phyloP scores from a whole-genome alignment of 2,888 invertebrate species.

The Phytoseiulus persimilis region DNA sequence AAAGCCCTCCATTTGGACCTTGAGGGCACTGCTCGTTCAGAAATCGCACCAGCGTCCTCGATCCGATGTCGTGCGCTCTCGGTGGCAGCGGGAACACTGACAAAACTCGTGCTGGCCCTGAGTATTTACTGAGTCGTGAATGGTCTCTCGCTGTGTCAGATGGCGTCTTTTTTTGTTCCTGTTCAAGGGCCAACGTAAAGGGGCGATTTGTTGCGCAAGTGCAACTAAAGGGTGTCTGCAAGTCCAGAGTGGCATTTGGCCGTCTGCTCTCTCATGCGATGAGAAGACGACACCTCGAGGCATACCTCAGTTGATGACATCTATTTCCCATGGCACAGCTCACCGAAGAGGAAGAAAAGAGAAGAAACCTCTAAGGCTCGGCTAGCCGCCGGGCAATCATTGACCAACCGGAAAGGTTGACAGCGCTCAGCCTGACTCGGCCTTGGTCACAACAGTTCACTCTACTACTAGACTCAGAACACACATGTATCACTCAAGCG shows the following conservation, averaged over 20 bases:
- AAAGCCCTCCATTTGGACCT: too few species aligned
- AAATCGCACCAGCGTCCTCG: too few species aligned
- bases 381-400: background rate
- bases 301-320: background rate
- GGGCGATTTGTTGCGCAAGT: background rate
- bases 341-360: background rate
- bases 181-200: background rate
- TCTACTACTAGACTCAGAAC: background rate
- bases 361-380: background rate
- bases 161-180: background rate
- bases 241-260: background rate
- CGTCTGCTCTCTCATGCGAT: background rate
- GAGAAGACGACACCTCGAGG: background rate
- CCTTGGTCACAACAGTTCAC: background rate
- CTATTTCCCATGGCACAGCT: background rate
- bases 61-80: too few species aligned
- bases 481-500: background rate
- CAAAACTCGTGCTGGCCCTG: too few species aligned
- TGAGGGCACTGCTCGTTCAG: too few species aligned
- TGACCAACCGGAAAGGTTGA: background rate
- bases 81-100: too few species aligned
- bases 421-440: background rate
- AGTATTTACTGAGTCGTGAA: too few species aligned
- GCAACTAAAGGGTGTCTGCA: background rate
- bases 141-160: too few species aligned